Base-by-base conservation (phyloP, 1,140 invertebrate species). In the Drosophila lowei region DNA sequence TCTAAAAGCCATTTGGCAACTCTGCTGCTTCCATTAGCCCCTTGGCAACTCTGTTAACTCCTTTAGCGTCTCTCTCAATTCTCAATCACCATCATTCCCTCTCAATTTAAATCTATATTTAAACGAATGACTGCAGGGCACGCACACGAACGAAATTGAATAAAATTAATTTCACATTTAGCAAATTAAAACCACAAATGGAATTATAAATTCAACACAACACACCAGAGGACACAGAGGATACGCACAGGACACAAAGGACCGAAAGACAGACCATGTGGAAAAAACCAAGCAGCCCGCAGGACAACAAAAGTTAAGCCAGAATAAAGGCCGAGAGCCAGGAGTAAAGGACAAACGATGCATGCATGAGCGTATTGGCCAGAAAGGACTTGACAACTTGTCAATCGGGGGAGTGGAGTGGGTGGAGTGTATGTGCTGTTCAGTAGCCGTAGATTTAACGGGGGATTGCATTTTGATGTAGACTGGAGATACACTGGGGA, bases 151-250 rank as follows among this genome's bases (percentile, higher is more conserved):
- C 11, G 34, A 68, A 68, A 89, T 86, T 90, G 78, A 89, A 81
- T 81, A 81, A 89, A 89, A 89, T 89, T 89, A 89, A 90, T 77
- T 80, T 86, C 80, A 72, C 86, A 86, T 89, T 89, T 89, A 86
- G 80, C 65, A 85, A 79, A 89, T 89, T 89, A 89, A 89, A 89
- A 81, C 84, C 83, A 66, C 86, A 89, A 89, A 89, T 89, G 86
- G 86, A 89, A 89, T 89, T 89, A 89, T 81, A 89, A 89, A 89
- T 88, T 88, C 84, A 88, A 50, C 71, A 80, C 73, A 79, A 44
- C 49, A 23, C 38, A 57, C 54, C 47, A n/a, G 46, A 48, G 54
- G 49, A 68, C 18, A 41, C 2, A 30, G 28, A 30, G 28, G 8
- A 30, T 9, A 7, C 28, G 2, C 28, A 30, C 28, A 30, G 28